These are phyloP conservation scores for Oxyteleia sp. DNA, from an alignment of 2,888 invertebrate species.

Conservation along the genomic window DNA sequence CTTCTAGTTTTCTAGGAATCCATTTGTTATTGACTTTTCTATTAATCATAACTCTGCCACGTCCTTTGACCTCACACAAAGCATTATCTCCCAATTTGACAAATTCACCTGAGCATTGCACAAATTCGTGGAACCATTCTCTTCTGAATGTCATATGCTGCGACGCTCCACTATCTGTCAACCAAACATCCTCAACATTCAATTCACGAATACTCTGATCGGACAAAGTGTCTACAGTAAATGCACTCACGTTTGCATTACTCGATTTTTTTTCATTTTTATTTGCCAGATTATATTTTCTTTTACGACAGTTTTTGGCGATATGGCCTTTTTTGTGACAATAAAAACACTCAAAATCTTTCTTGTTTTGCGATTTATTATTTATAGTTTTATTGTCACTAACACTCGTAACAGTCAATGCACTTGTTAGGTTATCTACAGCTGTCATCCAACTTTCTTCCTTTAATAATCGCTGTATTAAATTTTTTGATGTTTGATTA, in stretches of 20 bases:
- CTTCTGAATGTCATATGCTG: slow-evolving; percentile 30
- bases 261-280: background rate
- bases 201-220: background rate
- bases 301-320: background rate
- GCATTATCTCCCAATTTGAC: slow-evolving; percentile 32
- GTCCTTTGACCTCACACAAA: background rate
- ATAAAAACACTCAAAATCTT: no score
- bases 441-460: slow-evolving; percentile 9
- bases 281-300: background rate
- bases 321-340: slow-evolving; percentile 29
- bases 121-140: slow-evolving; percentile 35
- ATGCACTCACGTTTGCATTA: background rate
- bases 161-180: slow-evolving; percentile 31
- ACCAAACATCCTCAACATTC: slow-evolving; percentile 28
- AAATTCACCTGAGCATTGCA: background rate
- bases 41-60: background rate
- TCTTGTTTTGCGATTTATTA: no score
- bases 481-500: slow-evolving; percentile 7
- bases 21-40: slow-evolving; percentile 9
- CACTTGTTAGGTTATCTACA: background rate
- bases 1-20: slow-evolving; percentile 23
- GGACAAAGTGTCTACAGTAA: background rate
- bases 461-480: slow-evolving; percentile 4
- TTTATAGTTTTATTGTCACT: no score
- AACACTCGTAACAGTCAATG: background rate